A percentile compares a stretch with the other conserved stretches of the same genome.
phyloP scores from a whole-genome alignment of 53 echinoderm and acorn worm species.

The Crossaster papposus region DNA sequence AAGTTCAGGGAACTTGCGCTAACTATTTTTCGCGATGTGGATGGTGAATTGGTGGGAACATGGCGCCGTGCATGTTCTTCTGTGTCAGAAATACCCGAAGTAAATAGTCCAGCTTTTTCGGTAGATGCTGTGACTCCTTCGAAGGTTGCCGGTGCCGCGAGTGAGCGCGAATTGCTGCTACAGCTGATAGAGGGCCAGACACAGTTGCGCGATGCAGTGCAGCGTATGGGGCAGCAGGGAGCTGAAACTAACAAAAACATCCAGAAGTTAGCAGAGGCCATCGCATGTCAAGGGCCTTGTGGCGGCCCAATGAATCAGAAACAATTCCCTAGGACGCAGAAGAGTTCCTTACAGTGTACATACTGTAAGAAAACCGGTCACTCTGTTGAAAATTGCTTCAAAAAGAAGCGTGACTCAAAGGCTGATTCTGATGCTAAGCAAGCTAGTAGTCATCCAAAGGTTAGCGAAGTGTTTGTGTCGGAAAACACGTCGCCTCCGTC shows the following conservation, averaged over 20 bases:
- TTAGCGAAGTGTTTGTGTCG: background rate
- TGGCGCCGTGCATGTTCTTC: no score
- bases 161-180: no score
- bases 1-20: no score
- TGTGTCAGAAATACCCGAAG: no score
- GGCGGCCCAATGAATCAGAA: background rate
- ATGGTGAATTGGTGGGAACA: no score
- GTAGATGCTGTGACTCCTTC: no score
- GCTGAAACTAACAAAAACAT: background rate
- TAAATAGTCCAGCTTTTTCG: no score
- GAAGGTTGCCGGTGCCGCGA: no score
- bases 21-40: no score
- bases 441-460: background rate
- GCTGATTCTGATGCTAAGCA: background rate
- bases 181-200: no score
- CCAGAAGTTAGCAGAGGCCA: background rate
- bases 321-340: background rate
- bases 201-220: no score
- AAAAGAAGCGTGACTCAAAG: no score
- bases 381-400: background rate
- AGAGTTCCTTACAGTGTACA: background rate
- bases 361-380: background rate
- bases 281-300: background rate
- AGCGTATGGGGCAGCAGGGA: background rate
- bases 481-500: slow-evolving; percentile 20